Evolutionary conservation across 1,140 invertebrate genomes (phyloP).

Genomic region (Apis florea): DNA sequence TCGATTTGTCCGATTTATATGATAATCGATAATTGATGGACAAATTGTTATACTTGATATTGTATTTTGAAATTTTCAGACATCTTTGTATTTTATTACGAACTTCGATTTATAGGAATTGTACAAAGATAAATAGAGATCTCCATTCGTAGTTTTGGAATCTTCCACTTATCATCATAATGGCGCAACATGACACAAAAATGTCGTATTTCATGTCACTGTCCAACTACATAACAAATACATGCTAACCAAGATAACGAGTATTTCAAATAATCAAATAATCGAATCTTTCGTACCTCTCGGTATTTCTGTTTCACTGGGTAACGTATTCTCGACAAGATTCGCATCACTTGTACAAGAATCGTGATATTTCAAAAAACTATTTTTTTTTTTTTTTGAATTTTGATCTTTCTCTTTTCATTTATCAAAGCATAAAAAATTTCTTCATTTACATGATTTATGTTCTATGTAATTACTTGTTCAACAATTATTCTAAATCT

Average conservation of each 20-base stretch:
- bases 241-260: slow-evolving; percentile 19
- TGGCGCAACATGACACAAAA: slow-evolving; percentile 34
- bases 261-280: slow-evolving; percentile 16
- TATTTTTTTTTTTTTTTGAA: no score
- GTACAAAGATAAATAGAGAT: slow-evolving; percentile 20
- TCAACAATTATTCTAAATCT: no score
- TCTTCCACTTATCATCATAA: slow-evolving; percentile 37
- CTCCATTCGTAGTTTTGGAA: slow-evolving; percentile 4
- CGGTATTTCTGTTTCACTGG: not conserved
- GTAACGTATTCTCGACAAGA: no score
- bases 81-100: not conserved
- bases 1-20: not conserved
- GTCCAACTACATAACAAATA: slow-evolving; percentile 17
- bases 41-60: slow-evolving; percentile 4
- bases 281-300: not conserved
- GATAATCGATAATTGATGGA: not conserved
- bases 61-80: not conserved
- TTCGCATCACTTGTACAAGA: no score
- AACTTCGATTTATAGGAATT: slow-evolving; percentile 2
- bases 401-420: no score
- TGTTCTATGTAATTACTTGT: no score
- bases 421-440: no score
- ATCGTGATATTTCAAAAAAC: no score
- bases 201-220: slow-evolving; percentile 33
- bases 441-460: no score